Evolutionary conservation across 2,113 vertebrate genomes (phyloP).

Genomic region (Pycnonotus jocosus): DNA sequence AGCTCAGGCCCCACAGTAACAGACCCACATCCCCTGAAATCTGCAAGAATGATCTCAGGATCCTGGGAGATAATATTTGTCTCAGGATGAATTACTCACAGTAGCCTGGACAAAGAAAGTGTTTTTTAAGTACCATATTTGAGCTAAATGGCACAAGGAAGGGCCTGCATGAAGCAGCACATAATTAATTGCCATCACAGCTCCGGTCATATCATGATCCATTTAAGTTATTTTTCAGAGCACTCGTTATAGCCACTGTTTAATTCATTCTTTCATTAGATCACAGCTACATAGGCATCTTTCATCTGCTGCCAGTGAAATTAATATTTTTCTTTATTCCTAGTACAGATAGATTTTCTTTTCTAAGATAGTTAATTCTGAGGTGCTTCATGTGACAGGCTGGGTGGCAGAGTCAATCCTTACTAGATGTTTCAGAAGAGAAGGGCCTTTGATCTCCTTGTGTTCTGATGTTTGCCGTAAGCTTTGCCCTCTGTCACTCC

Average conservation of each 20-base stretch:
- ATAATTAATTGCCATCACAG: slow-evolving; percentile 66
- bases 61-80: background rate
- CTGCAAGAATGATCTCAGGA: background rate
- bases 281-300: slow-evolving; percentile 62
- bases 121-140: slow-evolving; percentile 55
- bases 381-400: slow-evolving; percentile 43
- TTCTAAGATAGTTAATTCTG: slow-evolving; percentile 55
- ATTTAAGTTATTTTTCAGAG: slow-evolving; percentile 69
- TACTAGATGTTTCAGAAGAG: slow-evolving; percentile 7
- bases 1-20: background rate
- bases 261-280: slow-evolving; percentile 72
- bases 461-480: slow-evolving; percentile 17
- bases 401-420: slow-evolving; percentile 17
- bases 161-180: slow-evolving; percentile 37
- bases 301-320: slow-evolving; percentile 71
- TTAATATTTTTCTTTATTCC: slow-evolving; percentile 69
- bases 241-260: slow-evolving; percentile 61
- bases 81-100: background rate
- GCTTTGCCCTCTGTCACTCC: background rate
- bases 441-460: slow-evolving; percentile 4
- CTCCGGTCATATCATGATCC: slow-evolving; percentile 45
- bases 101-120: slow-evolving; percentile 57
- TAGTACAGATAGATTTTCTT: slow-evolving; percentile 38
- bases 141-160: slow-evolving; percentile 38
- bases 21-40: background rate